Evolutionary conservation across 2,113 vertebrate genomes (phyloP).

Genomic region (Rhinichthys klamathensis): DNA sequence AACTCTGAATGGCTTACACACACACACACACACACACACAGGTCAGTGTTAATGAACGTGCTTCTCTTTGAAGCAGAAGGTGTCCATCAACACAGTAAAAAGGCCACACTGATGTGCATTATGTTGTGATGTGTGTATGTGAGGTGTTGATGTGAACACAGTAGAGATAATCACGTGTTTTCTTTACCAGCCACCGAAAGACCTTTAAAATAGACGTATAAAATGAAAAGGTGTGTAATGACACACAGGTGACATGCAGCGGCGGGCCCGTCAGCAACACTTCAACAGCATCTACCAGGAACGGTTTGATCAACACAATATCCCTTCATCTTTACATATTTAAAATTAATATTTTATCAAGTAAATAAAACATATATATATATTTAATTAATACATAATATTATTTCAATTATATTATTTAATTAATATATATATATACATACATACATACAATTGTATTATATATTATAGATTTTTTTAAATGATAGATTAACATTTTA

Average conservation of each 20-base stretch:
- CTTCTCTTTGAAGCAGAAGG: neutral
- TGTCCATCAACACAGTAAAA: neutral
- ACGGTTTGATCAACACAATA: neutral
- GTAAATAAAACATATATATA: no score
- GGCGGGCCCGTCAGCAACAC: no score
- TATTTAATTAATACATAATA: no score
- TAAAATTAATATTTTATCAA: neutral
- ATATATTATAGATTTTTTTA: no score
- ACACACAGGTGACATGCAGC: neutral
- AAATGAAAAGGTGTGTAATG: neutral
- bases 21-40: neutral
- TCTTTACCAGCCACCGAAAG: neutral
- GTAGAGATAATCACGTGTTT: neutral
- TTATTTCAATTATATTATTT: no score
- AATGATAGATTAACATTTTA: no score
- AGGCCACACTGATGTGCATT: neutral
- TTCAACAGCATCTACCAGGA: neutral
- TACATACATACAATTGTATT: no score
- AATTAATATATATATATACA: no score
- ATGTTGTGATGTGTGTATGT: neutral
- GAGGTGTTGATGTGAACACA: constrained; percentile 8
- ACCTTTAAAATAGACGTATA: neutral
- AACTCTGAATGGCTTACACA: constrained; percentile 14
- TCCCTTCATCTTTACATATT: neutral
- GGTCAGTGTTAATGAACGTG: neutral